A percentile compares a stretch with the other conserved stretches of the same genome.
phyloP scores from a whole-genome alignment of 2,113 vertebrate genomes.

The Bucco capensis region DNA sequence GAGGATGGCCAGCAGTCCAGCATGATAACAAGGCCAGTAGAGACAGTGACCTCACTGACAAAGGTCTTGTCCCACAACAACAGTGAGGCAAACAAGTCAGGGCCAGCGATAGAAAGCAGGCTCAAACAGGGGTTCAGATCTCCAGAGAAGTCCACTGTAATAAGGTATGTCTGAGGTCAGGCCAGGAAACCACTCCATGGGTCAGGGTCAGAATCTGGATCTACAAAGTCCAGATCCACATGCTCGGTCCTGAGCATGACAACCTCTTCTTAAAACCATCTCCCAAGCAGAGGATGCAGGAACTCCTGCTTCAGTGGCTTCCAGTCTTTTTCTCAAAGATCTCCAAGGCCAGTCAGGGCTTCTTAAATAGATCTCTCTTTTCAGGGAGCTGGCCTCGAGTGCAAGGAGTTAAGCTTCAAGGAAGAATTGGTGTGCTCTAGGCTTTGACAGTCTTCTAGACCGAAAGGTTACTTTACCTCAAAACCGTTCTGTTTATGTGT shows the following conservation, averaged over 20 bases:
- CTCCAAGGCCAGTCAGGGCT: background rate
- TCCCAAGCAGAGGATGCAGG: fast-evolving
- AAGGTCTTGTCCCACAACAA: background rate
- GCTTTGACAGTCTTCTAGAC: background rate
- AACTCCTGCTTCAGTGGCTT: background rate
- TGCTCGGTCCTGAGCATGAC: background rate
- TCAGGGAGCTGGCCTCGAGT: background rate
- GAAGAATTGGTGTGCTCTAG: background rate
- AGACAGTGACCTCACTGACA: background rate
- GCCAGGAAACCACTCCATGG: background rate
- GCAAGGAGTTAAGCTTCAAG: background rate
- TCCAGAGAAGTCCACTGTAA: background rate
- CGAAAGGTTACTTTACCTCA: background rate
- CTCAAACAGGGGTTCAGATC: background rate
- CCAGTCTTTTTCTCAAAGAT: background rate
- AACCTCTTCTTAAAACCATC: fast-evolving
- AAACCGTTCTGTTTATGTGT: background rate
- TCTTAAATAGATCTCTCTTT: background rate
- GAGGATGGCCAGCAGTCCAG: background rate
- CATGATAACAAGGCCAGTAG: background rate
- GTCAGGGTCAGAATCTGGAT: background rate
- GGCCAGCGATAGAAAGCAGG: background rate
- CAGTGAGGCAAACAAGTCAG: background rate
- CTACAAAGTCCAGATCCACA: background rate
- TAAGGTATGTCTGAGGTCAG: background rate